Conservation (phyloP, 1,140 invertebrate genomes). For the Drosophila azteca region DNA sequence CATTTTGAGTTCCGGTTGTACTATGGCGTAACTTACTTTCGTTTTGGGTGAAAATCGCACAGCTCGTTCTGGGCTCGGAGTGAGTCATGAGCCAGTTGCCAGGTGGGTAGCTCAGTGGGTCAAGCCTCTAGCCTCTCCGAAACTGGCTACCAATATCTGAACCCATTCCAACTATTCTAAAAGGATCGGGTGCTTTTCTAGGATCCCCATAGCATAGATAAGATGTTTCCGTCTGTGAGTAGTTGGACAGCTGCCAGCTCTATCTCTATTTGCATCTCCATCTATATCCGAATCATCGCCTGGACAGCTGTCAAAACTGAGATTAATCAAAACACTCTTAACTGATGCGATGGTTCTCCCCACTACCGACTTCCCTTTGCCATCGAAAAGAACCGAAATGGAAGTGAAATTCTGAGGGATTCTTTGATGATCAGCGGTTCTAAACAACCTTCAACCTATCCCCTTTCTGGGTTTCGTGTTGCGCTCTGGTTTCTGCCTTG, state of each 20-base stretch:
- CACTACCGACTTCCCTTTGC: neutral
- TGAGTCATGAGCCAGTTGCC: slow-evolving; percentile 13
- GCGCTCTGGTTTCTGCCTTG: slow-evolving; percentile 13
- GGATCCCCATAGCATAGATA: too few relatives aligned
- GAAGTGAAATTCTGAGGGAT: slow-evolving; percentile 27
- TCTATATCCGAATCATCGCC: slow-evolving; percentile 2
- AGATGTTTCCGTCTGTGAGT: too few relatives aligned
- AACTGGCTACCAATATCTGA: too few relatives aligned
- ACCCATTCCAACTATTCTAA: too few relatives aligned
- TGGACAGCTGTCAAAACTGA: slow-evolving; percentile 77
- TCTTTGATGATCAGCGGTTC: slow-evolving; percentile 24
- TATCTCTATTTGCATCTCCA: slow-evolving; percentile 1
- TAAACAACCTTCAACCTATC: neutral
- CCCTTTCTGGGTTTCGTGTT: neutral
- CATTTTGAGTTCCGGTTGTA: neutral
- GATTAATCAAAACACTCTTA: slow-evolving; percentile 79
- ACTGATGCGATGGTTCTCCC: slow-evolving; percentile 30
- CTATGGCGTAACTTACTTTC: slow-evolving; percentile 59
- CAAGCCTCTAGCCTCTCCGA: too few relatives aligned
- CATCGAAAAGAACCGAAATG: neutral
- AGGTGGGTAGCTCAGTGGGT: too few relatives aligned
- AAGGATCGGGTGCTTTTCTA: too few relatives aligned
- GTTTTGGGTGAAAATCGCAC: slow-evolving; percentile 60
- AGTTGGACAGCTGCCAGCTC: slow-evolving; percentile 10
- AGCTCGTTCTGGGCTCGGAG: slow-evolving; percentile 42